phyloP scores from a whole-genome alignment of 2,797 vertebrate genomes.

The Adelosebastes latens region DNA sequence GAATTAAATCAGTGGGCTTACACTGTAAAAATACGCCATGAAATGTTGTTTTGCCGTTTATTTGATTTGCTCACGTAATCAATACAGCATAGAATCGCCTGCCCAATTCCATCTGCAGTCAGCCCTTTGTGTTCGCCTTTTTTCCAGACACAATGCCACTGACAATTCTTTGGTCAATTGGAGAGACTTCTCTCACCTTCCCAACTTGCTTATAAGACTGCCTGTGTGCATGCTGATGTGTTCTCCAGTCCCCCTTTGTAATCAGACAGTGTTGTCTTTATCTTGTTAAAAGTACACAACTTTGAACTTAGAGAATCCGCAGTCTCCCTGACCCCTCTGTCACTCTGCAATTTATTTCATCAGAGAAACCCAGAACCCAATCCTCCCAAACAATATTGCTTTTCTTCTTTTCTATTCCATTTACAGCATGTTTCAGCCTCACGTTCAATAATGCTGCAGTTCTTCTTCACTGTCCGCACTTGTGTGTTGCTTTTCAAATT shows the following conservation, averaged over 20 bases:
- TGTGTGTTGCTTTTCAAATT: constrained; percentile 8
- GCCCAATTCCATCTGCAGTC: neutral
- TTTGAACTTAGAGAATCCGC: neutral
- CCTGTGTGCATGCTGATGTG: constrained; percentile 9
- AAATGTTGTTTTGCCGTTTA: constrained; percentile 11
- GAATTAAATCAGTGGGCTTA: neutral
- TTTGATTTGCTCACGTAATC: constrained; percentile 11
- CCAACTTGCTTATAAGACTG: neutral
- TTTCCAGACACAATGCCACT: constrained; percentile 13
- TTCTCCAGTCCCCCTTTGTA: constrained; percentile 18
- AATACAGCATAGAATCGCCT: neutral
- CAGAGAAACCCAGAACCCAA: constrained; percentile 8
- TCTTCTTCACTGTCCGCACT: constrained; percentile 6
- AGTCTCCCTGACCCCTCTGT: constrained; percentile 40
- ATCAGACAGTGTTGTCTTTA: constrained; percentile 8
- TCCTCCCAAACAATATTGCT: constrained; percentile 24
- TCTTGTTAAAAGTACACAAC: constrained; percentile 24
- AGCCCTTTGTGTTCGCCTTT: neutral
- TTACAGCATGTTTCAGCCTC: constrained; percentile 9
- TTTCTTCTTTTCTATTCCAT: constrained; percentile 29
- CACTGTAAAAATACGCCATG: neutral
- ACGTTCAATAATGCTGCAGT: neutral
- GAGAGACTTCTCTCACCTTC: constrained; percentile 5
- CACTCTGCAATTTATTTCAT: constrained; percentile 24
- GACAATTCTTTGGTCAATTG: neutral